These are phyloP conservation scores for Bradypodion ventrale DNA, from an alignment of 2,797 vertebrate genomes.

Conservation along the genomic window DNA sequence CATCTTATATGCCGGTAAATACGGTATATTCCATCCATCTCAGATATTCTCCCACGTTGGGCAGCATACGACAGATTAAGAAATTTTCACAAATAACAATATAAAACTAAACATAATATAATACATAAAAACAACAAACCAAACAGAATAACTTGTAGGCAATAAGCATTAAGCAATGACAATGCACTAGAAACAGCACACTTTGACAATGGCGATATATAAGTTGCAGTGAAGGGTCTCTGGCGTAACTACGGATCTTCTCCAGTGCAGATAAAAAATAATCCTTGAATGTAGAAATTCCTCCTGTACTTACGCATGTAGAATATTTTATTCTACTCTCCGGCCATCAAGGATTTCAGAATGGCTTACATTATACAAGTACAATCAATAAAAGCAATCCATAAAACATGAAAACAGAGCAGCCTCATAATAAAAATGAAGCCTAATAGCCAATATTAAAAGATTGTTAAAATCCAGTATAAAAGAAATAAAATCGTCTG, in stretches of 20 bases:
- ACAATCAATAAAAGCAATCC: slow-evolving; percentile 3
- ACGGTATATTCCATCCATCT: no score
- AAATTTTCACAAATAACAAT: no score
- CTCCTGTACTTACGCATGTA: not conserved
- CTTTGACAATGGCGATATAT: no score
- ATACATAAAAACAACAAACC: no score
- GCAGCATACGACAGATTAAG: no score
- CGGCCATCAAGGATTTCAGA: not conserved
- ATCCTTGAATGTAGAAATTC: not conserved
- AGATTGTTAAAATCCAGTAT: not conserved
- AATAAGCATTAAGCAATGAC: no score
- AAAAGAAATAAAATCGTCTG: not conserved
- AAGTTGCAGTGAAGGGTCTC: not conserved
- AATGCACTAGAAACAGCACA: no score
- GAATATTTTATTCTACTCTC: not conserved
- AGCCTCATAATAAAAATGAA: not conserved
- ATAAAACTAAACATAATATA: no score
- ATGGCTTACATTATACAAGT: not conserved
- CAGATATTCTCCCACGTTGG: no score
- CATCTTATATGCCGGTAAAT: no score
- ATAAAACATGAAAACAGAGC: not conserved
- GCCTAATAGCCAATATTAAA: not conserved
- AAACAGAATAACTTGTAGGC: no score
- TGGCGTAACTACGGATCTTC: not conserved
- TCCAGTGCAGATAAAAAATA: not conserved